phyloP scores from a whole-genome alignment of 2,113 vertebrate species.

The Antechinus stuartii region DNA sequence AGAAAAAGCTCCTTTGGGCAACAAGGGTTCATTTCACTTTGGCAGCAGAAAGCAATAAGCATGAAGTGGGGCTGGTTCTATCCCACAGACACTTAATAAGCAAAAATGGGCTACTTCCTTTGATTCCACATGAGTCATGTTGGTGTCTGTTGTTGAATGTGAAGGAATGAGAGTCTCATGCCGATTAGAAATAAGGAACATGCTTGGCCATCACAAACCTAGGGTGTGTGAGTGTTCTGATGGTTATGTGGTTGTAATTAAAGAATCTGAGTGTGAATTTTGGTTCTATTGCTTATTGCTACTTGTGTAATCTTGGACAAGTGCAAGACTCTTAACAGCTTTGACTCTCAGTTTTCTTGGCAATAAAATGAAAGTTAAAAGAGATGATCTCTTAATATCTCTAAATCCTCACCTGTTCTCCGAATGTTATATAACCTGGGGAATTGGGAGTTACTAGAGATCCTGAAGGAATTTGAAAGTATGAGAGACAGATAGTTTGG shows the following conservation, averaged over 20 bases:
- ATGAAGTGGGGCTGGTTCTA: not conserved
- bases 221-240: not conserved
- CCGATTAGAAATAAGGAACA: not conserved
- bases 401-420: not conserved
- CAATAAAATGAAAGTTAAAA: not conserved
- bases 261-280: not conserved
- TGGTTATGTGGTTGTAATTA: not conserved
- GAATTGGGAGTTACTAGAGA: not conserved
- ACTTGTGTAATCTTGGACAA: not conserved
- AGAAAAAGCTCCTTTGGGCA: not conserved
- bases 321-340: not conserved
- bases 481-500: not conserved
- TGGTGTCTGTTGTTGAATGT: constrained; percentile 33
- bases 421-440: not conserved
- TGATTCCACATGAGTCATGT: constrained; percentile 60
- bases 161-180: not conserved
- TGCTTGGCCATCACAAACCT: not conserved
- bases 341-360: not conserved
- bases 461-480: not conserved
- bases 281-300: not conserved
- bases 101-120: constrained; percentile 33
- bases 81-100: not conserved
- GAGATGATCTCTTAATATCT: not conserved
- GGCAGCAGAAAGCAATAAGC: constrained; percentile 1
- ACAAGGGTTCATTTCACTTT: not conserved